Conservation (phyloP, 2,797 vertebrate species). For the Lophius americanus region DNA sequence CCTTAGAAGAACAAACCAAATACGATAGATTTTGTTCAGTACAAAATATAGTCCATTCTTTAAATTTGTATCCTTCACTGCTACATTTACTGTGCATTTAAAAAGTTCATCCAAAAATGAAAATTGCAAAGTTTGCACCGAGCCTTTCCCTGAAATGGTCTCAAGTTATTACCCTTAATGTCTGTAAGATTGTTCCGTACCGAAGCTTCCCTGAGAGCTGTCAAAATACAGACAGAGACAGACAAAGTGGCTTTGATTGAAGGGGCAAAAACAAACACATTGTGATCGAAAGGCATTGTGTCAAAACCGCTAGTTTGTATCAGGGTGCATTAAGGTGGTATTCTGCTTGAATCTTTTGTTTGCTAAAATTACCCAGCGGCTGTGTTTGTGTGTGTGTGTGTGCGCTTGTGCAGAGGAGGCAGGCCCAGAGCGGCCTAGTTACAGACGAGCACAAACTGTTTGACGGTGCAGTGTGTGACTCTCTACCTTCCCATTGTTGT, state of each 20-base stretch:
- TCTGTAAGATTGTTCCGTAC: slow-evolving; percentile 43
- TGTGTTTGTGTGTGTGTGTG: slow-evolving; percentile 14
- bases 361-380: slow-evolving; percentile 61
- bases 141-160: slow-evolving; percentile 22
- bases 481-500: slow-evolving; percentile 39
- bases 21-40: background rate
- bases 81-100: background rate
- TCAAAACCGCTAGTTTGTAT: slow-evolving; percentile 59
- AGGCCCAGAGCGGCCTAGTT: slow-evolving; percentile 24
- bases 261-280: slow-evolving; percentile 60
- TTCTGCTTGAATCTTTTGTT: slow-evolving; percentile 59
- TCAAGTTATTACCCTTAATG: slow-evolving; percentile 36
- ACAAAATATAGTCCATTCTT: too few species aligned
- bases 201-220: slow-evolving; percentile 27
- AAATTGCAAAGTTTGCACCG: background rate
- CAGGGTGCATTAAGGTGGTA: slow-evolving; percentile 59
- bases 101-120: slow-evolving; percentile 4
- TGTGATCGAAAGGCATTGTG: slow-evolving; percentile 65
- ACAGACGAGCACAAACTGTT: slow-evolving; percentile 19
- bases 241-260: slow-evolving; percentile 73
- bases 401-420: background rate
- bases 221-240: slow-evolving; percentile 38
- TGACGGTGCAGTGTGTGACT: slow-evolving; percentile 29
- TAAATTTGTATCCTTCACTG: slow-evolving; percentile 1
- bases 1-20: background rate